Conservation (phyloP, 2,797 vertebrate species). For the Euphonia xanthogaster region DNA sequence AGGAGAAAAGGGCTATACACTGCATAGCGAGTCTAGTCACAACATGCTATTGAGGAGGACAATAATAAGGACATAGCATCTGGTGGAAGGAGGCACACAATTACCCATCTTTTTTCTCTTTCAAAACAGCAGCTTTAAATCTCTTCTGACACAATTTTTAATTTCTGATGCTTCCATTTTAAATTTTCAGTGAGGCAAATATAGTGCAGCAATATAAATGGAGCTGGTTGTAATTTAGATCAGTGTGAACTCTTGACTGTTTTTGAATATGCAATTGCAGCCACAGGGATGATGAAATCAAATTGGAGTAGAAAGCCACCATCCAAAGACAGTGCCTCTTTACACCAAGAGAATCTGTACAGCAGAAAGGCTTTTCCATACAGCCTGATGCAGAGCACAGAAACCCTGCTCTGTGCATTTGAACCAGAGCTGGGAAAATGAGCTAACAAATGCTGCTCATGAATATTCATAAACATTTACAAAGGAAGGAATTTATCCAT, state of each 20-base stretch:
- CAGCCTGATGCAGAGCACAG: background rate
- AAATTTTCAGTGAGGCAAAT: background rate
- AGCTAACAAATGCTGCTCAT: conserved; percentile 43
- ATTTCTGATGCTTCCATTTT: background rate
- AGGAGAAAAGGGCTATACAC: background rate
- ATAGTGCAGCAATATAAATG: background rate
- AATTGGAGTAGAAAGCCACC: background rate
- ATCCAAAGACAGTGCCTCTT: background rate
- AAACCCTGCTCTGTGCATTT: background rate
- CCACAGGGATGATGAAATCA: background rate
- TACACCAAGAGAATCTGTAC: background rate
- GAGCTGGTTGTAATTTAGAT: background rate
- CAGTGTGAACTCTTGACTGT: background rate
- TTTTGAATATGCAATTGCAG: background rate
- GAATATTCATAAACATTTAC: conserved; percentile 58
- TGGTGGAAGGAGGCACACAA: background rate
- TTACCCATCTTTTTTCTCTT: background rate
- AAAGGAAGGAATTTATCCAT: conserved; percentile 50
- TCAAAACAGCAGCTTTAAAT: background rate
- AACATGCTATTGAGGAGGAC: background rate
- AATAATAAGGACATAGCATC: background rate
- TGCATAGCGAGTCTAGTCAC: background rate
- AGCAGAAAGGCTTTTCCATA: background rate
- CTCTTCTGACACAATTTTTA: background rate
- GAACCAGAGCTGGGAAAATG: conserved; percentile 27